phyloP scores from a whole-genome alignment of 2,113 vertebrate species.

The Petrocephalus zakoni region DNA sequence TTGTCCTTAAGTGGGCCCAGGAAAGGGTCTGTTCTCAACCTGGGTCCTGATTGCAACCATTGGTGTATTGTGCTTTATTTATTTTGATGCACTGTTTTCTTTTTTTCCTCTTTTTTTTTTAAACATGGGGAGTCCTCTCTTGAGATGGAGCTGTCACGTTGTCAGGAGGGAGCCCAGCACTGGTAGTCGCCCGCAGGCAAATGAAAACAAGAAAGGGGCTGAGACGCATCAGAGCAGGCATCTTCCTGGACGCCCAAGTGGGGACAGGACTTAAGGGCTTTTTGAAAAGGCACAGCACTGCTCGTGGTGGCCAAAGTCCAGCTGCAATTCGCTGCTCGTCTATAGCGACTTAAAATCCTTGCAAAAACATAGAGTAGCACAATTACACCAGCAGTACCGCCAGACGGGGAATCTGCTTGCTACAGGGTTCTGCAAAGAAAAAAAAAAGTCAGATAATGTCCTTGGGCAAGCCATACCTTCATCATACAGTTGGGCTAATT shows the following conservation, averaged over 20 bases:
- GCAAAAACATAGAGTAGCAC: background rate
- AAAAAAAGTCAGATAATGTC: background rate
- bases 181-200: constrained; percentile 69
- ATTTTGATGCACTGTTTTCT: constrained; percentile 68
- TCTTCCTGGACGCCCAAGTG: constrained; percentile 59
- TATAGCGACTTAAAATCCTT: background rate
- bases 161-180: constrained; percentile 58
- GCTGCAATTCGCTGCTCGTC: background rate
- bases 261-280: constrained; percentile 49
- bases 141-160: constrained; percentile 68
- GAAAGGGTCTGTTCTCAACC: constrained; percentile 51
- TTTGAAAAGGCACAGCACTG: background rate
- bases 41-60: constrained; percentile 53
- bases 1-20: background rate
- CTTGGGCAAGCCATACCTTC: constrained; percentile 19
- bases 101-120: constrained; percentile 16
- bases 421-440: background rate
- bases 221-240: constrained; percentile 68
- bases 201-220: constrained; percentile 71
- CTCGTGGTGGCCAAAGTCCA: background rate
- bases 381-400: background rate
- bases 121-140: constrained; percentile 55
- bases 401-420: background rate
- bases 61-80: constrained; percentile 63
- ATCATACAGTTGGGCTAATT: constrained; percentile 48